Conservation (phyloP, 2,113 vertebrate genomes). For the Paraplagusia blochii region DNA sequence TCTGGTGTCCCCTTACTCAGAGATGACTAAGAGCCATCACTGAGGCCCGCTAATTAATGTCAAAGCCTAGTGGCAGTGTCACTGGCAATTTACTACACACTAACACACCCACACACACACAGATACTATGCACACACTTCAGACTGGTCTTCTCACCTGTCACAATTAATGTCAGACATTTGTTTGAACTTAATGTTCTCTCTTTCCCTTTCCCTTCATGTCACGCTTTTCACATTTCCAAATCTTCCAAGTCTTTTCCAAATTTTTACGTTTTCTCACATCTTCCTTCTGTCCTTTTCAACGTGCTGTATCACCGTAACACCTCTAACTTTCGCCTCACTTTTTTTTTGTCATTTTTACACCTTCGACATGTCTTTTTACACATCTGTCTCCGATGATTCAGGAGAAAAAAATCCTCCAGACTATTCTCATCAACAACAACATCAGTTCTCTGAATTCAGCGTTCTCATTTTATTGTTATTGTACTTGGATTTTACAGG, state of each 20-base stretch:
- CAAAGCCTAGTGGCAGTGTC: constrained; percentile 67
- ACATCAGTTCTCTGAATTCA: too few species aligned
- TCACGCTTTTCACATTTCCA: constrained; percentile 29
- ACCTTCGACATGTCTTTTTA: background rate
- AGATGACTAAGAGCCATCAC: constrained; percentile 63
- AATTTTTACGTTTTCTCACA: constrained; percentile 17
- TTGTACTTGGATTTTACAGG: too few species aligned
- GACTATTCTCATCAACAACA: too few species aligned
- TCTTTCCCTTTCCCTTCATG: constrained; percentile 21
- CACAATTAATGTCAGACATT: constrained; percentile 54
- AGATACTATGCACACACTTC: background rate
- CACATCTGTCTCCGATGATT: constrained; percentile 1
- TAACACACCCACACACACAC: constrained; percentile 5
- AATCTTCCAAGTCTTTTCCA: background rate
- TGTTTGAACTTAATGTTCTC: constrained; percentile 29
- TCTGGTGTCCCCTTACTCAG: constrained; percentile 56
- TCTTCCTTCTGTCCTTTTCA: constrained; percentile 41
- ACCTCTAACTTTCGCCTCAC: constrained; percentile 29
- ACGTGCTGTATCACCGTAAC: constrained; percentile 40
- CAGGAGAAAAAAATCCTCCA: too few species aligned
- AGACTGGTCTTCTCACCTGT: constrained; percentile 45
- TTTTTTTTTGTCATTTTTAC: constrained; percentile 1
- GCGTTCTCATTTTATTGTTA: too few species aligned
- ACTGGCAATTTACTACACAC: constrained; percentile 54
- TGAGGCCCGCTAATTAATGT: constrained; percentile 69